Evolutionary conservation across 2,113 vertebrate species (phyloP), one percentile per base, ranked within the genome.

Genomic region (Jacana jacana): DNA sequence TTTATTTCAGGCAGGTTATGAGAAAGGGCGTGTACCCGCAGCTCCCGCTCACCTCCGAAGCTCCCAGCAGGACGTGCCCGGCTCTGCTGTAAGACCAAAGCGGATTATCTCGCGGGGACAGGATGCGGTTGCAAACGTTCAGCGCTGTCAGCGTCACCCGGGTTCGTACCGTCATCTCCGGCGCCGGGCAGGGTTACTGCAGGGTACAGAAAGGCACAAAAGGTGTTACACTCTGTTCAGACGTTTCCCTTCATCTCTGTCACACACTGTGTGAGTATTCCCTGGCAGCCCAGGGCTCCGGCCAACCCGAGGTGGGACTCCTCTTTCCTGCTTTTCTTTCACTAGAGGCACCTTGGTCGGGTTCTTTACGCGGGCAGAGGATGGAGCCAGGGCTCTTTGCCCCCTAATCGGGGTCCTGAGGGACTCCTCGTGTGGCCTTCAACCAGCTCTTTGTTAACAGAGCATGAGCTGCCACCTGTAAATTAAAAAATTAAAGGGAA

Each of bases 131-230:
- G 88, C 87, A 95, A 64, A 88, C 82, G 89, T 83, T 89, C 83
- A 85, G 78, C 51, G 75, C 79, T 96, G 65, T 86, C 93, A 95
- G n/a, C n/a, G n/a, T n/a, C n/a, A n/a, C n/a, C n/a, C n/a, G n/a
- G n/a, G n/a, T n/a, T n/a, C n/a, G n/a, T n/a, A n/a, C n/a, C n/a
- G n/a, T n/a, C n/a, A n/a, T n/a, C n/a, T n/a, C n/a, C n/a, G n/a
- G n/a, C 95, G 69, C 89, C 87, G 18, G 13, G 37, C 76, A 10
- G 89, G 94, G 97, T 95, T 96, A 95, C 96, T 86, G 57, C 84
- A 86, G 80, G 91, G 58, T 97, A 96, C 97, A 94, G 85, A 96
- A 96, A 95, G 54, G 81, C 46, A 96, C 81, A 93, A 97, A 95
- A 93, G 69, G 27, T 64, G 49, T 42, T 68, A 88, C 93, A 93